These are phyloP conservation scores for Myotis planiceps DNA, from an alignment of 2,797 vertebrate species.

Conservation along the genomic window DNA sequence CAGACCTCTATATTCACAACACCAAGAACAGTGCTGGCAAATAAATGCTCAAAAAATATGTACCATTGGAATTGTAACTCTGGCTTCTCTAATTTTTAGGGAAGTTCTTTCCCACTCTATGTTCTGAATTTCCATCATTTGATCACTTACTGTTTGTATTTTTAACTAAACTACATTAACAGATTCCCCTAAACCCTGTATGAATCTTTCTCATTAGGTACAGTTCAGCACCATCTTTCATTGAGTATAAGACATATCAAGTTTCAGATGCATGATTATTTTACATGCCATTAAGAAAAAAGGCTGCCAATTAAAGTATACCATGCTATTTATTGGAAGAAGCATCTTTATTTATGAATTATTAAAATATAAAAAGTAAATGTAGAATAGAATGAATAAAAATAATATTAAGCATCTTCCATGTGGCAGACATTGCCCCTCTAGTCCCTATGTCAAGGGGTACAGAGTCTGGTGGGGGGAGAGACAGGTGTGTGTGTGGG, in stretches of 20 bases:
- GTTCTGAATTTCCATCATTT: conserved; percentile 9
- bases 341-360: background rate
- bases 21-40: background rate
- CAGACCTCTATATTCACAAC: background rate
- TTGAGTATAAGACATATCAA: background rate
- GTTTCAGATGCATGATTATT: background rate
- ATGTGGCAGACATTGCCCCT: background rate
- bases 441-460: background rate
- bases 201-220: background rate
- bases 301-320: background rate
- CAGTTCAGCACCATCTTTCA: background rate
- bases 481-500: background rate
- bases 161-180: background rate
- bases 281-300: background rate
- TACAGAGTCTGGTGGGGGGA: background rate
- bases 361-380: background rate
- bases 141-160: background rate
- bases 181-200: background rate
- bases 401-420: background rate
- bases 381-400: background rate
- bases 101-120: background rate
- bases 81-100: background rate
- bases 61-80: background rate
- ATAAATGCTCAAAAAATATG: background rate
- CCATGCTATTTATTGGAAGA: background rate